phyloP scores from a whole-genome alignment of 2,797 vertebrate genomes.

The Hypotaenidia okinawae region DNA sequence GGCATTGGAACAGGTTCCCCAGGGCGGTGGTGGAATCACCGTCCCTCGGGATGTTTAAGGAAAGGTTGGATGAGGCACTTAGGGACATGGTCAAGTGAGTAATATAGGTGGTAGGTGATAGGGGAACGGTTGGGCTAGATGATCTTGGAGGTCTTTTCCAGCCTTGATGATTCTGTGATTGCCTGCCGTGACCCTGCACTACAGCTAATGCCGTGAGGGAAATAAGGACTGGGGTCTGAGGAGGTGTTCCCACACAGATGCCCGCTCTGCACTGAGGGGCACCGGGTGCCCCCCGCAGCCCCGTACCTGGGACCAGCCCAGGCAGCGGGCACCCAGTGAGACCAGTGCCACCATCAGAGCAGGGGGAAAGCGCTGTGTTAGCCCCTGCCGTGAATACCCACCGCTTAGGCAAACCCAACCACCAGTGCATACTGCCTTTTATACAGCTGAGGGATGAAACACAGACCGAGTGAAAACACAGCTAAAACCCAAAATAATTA shows the following conservation, averaged over 20 bases:
- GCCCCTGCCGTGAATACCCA: background rate
- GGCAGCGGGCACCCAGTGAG: fast-evolving
- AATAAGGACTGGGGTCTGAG: background rate
- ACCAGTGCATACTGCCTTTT: background rate
- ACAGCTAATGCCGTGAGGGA: fast-evolving
- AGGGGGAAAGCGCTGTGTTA: background rate
- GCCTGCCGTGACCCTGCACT: background rate
- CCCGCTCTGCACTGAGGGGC: fast-evolving
- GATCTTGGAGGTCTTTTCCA: no score
- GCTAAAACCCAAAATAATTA: slow-evolving; percentile 65
- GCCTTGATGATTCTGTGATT: no score
- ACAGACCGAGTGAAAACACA: slow-evolving; percentile 37
- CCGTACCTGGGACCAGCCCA: fast-evolving
- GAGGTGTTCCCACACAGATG: fast-evolving
- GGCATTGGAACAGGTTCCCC: no score
- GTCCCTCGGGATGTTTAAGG: no score
- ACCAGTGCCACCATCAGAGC: background rate
- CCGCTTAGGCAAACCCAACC: background rate
- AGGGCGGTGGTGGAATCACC: no score
- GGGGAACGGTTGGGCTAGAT: no score
- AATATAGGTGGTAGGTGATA: no score
- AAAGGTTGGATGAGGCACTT: no score
- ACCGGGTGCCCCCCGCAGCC: background rate
- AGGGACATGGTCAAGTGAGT: no score
- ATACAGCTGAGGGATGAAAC: slow-evolving; percentile 35